Conservation (phyloP, 2,888 invertebrate genomes). For the Diaphora mendica region DNA sequence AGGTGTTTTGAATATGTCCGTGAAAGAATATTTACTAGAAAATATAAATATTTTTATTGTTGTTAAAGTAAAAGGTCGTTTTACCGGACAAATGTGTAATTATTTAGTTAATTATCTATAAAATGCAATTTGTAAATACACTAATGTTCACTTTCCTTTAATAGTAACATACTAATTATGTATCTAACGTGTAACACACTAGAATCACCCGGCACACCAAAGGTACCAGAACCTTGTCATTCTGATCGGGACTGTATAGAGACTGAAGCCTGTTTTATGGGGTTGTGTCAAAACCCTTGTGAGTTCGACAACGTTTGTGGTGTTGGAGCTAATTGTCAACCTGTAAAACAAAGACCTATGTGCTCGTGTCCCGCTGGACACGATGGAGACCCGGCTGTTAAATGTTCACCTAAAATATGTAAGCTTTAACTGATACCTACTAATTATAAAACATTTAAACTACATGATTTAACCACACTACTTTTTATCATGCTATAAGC, state of each 20-base stretch:
- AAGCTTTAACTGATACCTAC: constrained; percentile 81
- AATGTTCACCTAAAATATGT: constrained; percentile 93
- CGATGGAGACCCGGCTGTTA: constrained; percentile 93
- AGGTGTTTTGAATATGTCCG: constrained; percentile 54
- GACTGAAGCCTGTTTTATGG: constrained; percentile 93
- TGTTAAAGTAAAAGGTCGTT: constrained; percentile 55
- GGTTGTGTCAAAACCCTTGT: constrained; percentile 93
- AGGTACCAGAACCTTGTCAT: constrained; percentile 92
- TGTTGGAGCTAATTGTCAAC: constrained; percentile 91
- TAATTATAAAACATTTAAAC: constrained; percentile 46
- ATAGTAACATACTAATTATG: constrained; percentile 73
- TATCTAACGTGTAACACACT: constrained; percentile 80
- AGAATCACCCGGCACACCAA: constrained; percentile 90
- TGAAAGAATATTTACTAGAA: background rate
- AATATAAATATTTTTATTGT: constrained; percentile 10
- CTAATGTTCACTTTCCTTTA: constrained; percentile 52
- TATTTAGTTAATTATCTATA: constrained; percentile 34
- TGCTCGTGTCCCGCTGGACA: constrained; percentile 93
- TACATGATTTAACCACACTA: constrained; percentile 27
- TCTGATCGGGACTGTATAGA: constrained; percentile 94
- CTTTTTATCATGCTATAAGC: background rate
- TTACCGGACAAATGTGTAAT: constrained; percentile 81
- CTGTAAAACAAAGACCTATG: constrained; percentile 93
- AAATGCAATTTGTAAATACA: constrained; percentile 58
- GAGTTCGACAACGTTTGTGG: constrained; percentile 93